phyloP scores from a whole-genome alignment of 2,113 vertebrate species.

The Pycnonotus jocosus region DNA sequence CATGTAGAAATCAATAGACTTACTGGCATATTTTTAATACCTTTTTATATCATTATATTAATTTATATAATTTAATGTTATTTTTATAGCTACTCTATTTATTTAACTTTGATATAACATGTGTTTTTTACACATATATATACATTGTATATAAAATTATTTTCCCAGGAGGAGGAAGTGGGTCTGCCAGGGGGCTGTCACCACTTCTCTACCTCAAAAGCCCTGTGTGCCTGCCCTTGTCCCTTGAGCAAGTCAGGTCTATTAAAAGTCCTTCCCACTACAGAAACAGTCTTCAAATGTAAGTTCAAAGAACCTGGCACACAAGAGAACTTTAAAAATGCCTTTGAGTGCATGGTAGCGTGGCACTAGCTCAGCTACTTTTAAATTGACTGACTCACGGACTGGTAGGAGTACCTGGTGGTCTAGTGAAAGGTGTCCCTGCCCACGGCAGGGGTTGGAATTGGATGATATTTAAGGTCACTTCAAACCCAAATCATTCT shows the following conservation, averaged over 20 bases:
- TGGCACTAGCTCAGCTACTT: neutral
- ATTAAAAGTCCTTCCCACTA: neutral
- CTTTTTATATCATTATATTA: neutral
- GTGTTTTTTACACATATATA: no score
- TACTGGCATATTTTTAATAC: neutral
- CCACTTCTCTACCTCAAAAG: neutral
- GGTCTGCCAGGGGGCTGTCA: neutral
- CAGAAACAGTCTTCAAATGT: neutral
- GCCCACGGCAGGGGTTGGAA: neutral
- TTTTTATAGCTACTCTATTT: neutral
- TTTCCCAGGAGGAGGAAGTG: neutral
- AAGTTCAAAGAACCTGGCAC: neutral
- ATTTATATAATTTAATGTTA: rapidly evolving
- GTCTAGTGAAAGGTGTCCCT: neutral
- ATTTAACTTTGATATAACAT: neutral
- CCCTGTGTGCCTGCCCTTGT: neutral
- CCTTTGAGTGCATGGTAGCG: neutral
- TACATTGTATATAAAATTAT: neutral
- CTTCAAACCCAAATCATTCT: neutral
- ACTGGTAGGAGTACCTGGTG: neutral
- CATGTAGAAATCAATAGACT: neutral
- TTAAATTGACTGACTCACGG: neutral
- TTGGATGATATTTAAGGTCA: neutral
- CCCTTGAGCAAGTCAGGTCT: neutral
- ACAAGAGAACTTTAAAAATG: neutral